Conservation (phyloP, 2,113 vertebrate species). For the Pteropus alecto region DNA sequence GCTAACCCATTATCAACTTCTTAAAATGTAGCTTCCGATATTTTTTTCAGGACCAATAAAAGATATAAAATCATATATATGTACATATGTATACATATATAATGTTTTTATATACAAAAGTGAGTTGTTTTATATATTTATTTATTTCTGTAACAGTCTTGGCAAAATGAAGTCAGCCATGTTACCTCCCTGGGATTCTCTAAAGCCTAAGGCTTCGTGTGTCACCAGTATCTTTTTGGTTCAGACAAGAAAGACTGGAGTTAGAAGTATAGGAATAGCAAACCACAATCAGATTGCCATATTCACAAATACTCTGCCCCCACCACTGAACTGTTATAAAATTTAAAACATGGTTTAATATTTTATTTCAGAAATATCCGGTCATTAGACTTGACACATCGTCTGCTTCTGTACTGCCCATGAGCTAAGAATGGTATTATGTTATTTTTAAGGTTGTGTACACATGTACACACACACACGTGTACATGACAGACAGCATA, state of each 20-base stretch:
- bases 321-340: background rate
- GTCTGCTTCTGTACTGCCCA: background rate
- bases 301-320: background rate
- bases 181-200: background rate
- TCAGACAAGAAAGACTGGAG: background rate
- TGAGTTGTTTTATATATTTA: background rate
- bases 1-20: background rate
- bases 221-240: background rate
- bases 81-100: background rate
- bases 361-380: background rate
- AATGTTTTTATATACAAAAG: background rate
- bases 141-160: background rate
- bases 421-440: background rate
- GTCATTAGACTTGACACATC: background rate
- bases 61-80: background rate
- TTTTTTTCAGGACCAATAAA: background rate
- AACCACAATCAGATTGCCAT: background rate
- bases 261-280: background rate
- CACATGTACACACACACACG: background rate
- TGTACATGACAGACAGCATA: background rate
- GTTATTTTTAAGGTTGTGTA: background rate
- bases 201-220: background rate
- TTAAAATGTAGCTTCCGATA: background rate
- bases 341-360: background rate
- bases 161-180: background rate